Percentiles rank a stretch among this genome's conserved stretches.
These are phyloP conservation scores for Siniperca chuatsi DNA, from an alignment of 2,113 vertebrate species.

Conservation along the genomic window DNA sequence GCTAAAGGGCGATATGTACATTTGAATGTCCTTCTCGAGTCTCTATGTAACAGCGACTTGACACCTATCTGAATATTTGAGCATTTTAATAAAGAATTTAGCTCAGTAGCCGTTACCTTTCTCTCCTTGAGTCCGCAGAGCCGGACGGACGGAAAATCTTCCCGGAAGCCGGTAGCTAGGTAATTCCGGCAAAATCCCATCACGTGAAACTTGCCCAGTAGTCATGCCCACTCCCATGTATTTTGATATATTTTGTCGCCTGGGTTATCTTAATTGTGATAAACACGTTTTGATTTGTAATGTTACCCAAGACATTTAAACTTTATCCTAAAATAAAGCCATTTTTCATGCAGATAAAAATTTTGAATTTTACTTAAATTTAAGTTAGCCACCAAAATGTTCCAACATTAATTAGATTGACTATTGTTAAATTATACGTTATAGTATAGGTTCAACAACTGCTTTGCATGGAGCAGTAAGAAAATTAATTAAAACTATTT, in stretches of 20 bases:
- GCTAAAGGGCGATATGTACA: neutral
- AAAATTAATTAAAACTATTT: neutral
- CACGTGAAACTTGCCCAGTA: slow-evolving; percentile 73
- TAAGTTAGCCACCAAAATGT: neutral
- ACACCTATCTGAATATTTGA: neutral
- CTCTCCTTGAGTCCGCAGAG: slow-evolving; percentile 93
- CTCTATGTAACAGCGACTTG: neutral
- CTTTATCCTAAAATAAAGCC: neutral
- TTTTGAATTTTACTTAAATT: too few species aligned
- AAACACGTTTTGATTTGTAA: neutral
- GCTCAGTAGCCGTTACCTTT: slow-evolving; percentile 80
- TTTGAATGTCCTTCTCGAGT: accelerated
- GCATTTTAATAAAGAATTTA: slow-evolving; percentile 33
- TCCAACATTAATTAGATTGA: neutral
- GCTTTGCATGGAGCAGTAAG: neutral
- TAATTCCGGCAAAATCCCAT: slow-evolving; percentile 85
- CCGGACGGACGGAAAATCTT: slow-evolving; percentile 90
- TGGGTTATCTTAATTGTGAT: neutral
- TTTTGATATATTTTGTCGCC: neutral
- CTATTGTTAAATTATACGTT: neutral
- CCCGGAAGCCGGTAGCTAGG: slow-evolving; percentile 87
- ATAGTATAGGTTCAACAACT: neutral
- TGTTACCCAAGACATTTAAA: neutral
- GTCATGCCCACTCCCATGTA: neutral
- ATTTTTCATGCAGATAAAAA: neutral